Evolutionary conservation across 2,797 vertebrate species (phyloP), one percentile per base, ranked within the genome.

Genomic region (Geranospiza caerulescens): DNA sequence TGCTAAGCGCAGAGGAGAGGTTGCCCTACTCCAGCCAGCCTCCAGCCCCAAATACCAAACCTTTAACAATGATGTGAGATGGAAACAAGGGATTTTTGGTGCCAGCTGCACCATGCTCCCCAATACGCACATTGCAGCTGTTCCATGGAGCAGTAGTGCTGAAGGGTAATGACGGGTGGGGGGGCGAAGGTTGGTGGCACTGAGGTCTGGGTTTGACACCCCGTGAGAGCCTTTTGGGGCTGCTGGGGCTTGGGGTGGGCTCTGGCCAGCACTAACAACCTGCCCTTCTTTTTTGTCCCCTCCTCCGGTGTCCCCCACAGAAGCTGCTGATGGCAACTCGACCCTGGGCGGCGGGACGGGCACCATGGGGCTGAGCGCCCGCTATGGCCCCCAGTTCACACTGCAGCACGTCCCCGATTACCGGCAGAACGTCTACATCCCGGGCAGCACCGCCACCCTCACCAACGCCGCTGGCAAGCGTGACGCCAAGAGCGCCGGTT

Each of bases 341-440:
- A 98, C 98, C 48, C 97, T 99, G 90, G 99, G 98, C 14, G 98
- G 97, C 0, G 99, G 99, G 2, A 99, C 98, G 0, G 99, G 99
- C 96, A 99, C 99, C 74, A 99, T 99, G 99, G 99, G 99, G 82
- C 97, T 99, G 96, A 99, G 99, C 48, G 98, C 99, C 78, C 99
- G 99, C 97, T 99, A 99, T 38, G 99, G 99, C 93, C 99, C 99
- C 60, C 99, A 99, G 98, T 99, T 99, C 98, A 99, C 99, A 93
- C 98, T 99, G 97, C 99, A 99, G 98, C 99, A 99, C 2, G 99
- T 99, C 84, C 99, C 99, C 1, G 99, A 99, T 97, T 99, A 99
- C 97, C 98, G 99, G 92, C 99, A 99, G 98, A 99, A 99, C 9
- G 99, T 99, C 97, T 99, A 99, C 98, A 99, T 99, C 98, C 99